These are phyloP conservation scores for Eidolon helvum DNA, from an alignment of 2,113 vertebrate species.

Conservation along the genomic window DNA sequence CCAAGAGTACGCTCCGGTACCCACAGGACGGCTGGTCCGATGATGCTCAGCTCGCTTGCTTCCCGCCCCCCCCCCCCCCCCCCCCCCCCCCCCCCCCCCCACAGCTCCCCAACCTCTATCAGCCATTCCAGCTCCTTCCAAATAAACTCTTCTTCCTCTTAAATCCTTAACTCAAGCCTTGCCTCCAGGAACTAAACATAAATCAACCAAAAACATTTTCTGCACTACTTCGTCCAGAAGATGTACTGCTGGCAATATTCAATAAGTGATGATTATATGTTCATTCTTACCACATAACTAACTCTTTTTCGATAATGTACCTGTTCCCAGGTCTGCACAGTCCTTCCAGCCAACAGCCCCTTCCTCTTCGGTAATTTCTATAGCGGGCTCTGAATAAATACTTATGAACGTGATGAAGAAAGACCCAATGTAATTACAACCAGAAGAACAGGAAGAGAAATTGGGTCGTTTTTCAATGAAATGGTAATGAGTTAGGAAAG, in stretches of 20 bases:
- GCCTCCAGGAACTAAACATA: not conserved
- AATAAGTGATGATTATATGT: accelerated
- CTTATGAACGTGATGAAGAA: not conserved
- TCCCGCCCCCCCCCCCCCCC: not conserved
- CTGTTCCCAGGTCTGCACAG: not conserved
- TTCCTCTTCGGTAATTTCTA: not conserved
- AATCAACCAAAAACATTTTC: not conserved
- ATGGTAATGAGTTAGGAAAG: not conserved
- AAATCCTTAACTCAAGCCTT: not conserved
- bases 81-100: not conserved
- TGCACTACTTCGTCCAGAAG: not conserved
- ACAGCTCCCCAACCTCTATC: accelerated
- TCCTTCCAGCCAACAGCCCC: not conserved
- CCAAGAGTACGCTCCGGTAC: not conserved
- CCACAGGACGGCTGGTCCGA: not conserved
- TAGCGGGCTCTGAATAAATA: not conserved
- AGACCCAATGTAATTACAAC: not conserved
- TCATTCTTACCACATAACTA: not conserved
- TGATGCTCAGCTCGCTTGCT: accelerated
- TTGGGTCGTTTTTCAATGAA: not conserved
- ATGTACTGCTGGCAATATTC: not conserved
- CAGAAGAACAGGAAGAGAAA: not conserved
- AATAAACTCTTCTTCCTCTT: accelerated
- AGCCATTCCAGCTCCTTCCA: not conserved
- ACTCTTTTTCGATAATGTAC: accelerated